Evolutionary conservation across 2,113 vertebrate species (phyloP).

Genomic region (Nansenia antarctica): DNA sequence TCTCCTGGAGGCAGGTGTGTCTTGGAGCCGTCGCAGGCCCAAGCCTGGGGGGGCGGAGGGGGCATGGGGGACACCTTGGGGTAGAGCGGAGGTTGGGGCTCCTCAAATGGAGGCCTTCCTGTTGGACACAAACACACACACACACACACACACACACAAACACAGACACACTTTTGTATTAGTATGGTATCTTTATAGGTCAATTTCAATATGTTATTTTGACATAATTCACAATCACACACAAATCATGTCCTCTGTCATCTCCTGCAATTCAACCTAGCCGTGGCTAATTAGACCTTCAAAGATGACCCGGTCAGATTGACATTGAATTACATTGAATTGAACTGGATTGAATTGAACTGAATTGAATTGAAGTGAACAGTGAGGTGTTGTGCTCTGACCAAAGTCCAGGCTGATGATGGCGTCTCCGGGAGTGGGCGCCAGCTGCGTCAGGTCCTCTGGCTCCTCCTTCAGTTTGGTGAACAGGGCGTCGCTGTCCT

Average conservation of each 20-base stretch:
- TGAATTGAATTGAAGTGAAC: not conserved
- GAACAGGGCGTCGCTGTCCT: conserved; percentile 82
- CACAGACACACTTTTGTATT: too few species aligned
- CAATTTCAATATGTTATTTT: too few species aligned
- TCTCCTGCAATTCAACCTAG: too few species aligned
- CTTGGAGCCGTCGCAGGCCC: conserved; percentile 77
- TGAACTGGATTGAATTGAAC: too few species aligned
- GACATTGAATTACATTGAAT: too few species aligned
- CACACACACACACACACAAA: too few species aligned
- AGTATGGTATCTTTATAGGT: too few species aligned
- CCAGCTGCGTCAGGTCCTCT: conserved; percentile 91
- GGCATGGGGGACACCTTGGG: conserved; percentile 63
- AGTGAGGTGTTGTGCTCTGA: conserved; percentile 63
- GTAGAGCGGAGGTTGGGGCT: conserved; percentile 75
- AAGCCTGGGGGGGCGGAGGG: conserved; percentile 71
- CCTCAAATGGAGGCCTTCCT: conserved; percentile 82
- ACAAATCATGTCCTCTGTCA: too few species aligned
- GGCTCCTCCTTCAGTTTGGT: conserved; percentile 95
- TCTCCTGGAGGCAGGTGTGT: conserved; percentile 58
- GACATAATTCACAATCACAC: too few species aligned
- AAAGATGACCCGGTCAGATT: too few species aligned
- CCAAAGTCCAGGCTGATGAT: conserved; percentile 92
- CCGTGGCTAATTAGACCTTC: too few species aligned
- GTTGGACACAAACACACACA: not conserved
- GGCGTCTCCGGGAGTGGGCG: conserved; percentile 89